Conservation (phyloP, 2,113 vertebrate species). For the Pleuronectes platessa region DNA sequence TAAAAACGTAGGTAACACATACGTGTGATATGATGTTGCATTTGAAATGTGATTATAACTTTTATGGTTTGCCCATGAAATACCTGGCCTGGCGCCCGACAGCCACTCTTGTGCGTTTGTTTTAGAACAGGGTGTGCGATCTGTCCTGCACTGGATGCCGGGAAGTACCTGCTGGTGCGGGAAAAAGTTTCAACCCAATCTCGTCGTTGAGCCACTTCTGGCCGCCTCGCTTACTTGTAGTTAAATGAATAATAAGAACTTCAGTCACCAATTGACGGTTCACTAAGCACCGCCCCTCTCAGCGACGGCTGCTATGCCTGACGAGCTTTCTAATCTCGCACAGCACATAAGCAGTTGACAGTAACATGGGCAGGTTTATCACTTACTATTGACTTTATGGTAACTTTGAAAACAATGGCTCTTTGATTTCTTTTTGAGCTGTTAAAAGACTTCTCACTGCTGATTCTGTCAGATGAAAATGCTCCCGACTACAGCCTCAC, state of each 20-base stretch:
- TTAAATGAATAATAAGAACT: background rate
- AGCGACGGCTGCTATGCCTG: background rate
- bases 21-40: conserved; percentile 8
- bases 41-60: conserved; percentile 20
- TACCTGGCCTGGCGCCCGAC: conserved; percentile 20
- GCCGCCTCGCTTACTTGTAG: too few relatives aligned
- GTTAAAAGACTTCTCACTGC: too few relatives aligned
- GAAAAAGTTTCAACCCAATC: background rate
- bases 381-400: too few relatives aligned
- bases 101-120: conserved; percentile 29
- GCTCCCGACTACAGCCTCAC: too few relatives aligned
- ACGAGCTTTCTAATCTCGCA: background rate
- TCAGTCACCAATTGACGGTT: background rate
- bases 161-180: conserved; percentile 20
- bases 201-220: background rate
- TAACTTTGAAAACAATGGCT: too few relatives aligned
- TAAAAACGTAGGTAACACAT: conserved; percentile 2
- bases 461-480: background rate
- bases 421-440: too few relatives aligned
- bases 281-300: background rate
- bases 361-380: too few relatives aligned
- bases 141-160: conserved; percentile 16
- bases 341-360: too few relatives aligned
- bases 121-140: conserved; percentile 49
- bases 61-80: background rate